Conservation (phyloP, 2,113 vertebrate species). For the Antechinus stuartii region DNA sequence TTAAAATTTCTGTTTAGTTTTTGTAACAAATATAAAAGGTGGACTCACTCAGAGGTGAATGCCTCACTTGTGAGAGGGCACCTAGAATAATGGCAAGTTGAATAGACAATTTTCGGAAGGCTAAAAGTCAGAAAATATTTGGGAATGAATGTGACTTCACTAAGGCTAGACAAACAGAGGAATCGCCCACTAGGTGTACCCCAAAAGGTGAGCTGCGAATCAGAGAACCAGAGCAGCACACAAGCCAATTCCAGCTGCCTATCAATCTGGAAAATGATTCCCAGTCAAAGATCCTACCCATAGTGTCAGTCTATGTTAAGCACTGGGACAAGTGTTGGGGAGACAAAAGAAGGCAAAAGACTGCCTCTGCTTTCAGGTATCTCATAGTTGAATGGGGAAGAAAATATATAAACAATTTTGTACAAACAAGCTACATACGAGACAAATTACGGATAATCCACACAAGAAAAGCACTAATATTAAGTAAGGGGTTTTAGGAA, state of each 20-base stretch:
- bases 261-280: neutral
- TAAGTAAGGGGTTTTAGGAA: neutral
- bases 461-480: neutral
- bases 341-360: neutral
- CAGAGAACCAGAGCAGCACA: neutral
- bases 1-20: neutral
- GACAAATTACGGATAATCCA: neutral
- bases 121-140: neutral
- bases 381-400: neutral
- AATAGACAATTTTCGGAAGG: neutral
- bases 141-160: neutral
- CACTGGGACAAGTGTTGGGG: neutral
- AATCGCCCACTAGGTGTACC: neutral
- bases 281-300: neutral
- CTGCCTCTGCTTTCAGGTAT: neutral
- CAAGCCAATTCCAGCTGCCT: neutral
- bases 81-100: neutral
- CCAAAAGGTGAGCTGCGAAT: neutral
- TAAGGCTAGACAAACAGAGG: neutral
- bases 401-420: neutral
- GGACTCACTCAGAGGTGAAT: neutral
- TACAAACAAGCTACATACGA: neutral
- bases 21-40: neutral
- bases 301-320: neutral
- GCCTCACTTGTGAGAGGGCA: neutral